Base-by-base conservation (phyloP, 2,888 invertebrate species). In the Tenthredo scrophulariae region DNA sequence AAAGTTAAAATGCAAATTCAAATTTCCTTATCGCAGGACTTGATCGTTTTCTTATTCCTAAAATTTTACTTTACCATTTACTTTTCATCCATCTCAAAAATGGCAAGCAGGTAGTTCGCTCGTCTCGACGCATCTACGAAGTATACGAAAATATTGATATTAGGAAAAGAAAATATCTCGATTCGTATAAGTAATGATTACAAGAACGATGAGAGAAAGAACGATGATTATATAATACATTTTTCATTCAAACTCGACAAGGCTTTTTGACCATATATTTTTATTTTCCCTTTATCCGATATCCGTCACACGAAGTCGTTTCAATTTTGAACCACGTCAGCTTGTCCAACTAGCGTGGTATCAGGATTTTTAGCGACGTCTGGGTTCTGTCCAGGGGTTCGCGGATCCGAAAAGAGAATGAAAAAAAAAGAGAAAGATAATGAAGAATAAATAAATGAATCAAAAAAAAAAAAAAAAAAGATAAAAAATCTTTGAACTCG, bases 271-370 rank as follows among this genome's bases (percentile, higher is more conserved):
- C 33, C 13, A 9, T 26, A 26, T 43, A 13, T 43, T 74, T 43
- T 72, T 43, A 13, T 46, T 74, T 43, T 1, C 22, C 10, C 40
- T 46, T 46, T 26, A 15, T 15, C 46, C 22, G 13, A 43, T 43
- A 2, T 15, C 22, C 46, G 75, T 70, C 70, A 70, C 70, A 37
- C 70, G 46, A 75, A 15, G 75, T 75, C 75, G 75, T 75, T 75
- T 46, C 46, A 75, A 75, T 46, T 75, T 75, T 33, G 37, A 72
- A 72, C 70, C 70, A 40, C 40, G 40, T 72, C 70, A 72, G 70
- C 40, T 40, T 22, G 70, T 62, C 26, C 62, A 26, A 62, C 62
- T 62, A 62, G 62, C 62, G 54, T 54, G 62, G 26, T 62, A 62
- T 62, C 62, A 62, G 37, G 70, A 70, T 18, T 70, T 70, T 70